A percentile compares a stretch with the other conserved stretches of the same genome.
These are phyloP conservation scores for Megaceryle torquata DNA, from an alignment of 2,113 vertebrate genomes.

Conservation along the genomic window DNA sequence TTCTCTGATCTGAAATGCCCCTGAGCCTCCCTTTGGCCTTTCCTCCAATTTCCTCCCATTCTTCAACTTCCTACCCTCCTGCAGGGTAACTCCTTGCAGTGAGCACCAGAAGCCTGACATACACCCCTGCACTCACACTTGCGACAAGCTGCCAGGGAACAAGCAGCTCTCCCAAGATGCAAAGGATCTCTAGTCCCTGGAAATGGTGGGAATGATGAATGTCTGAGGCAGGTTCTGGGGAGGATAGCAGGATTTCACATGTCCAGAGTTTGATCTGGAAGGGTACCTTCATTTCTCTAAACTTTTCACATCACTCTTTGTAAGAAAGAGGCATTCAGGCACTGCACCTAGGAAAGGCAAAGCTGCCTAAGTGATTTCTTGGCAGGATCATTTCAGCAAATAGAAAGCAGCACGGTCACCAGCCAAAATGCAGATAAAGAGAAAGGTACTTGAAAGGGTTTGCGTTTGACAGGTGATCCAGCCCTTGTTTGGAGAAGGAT, in stretches of 20 bases:
- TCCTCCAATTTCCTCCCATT: neutral
- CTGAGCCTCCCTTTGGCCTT: neutral
- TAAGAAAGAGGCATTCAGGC: neutral
- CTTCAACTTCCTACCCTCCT: neutral
- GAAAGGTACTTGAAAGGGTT: neutral
- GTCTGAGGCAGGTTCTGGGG: neutral
- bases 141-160: neutral
- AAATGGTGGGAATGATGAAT: neutral
- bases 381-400: neutral
- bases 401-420: fast-evolving
- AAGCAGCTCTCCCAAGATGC: neutral
- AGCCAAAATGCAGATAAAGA: neutral
- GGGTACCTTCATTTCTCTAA: neutral
- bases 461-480: neutral
- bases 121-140: neutral
- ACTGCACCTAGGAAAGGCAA: neutral
- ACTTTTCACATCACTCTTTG: neutral
- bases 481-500: neutral
- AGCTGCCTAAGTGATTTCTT: neutral
- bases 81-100: neutral
- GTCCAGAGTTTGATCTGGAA: neutral
- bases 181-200: neutral
- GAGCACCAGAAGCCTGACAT: neutral
- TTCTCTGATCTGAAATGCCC: neutral
- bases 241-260: neutral